phyloP scores from a whole-genome alignment of 2,888 invertebrate species.

The Ectemnius continuus region DNA sequence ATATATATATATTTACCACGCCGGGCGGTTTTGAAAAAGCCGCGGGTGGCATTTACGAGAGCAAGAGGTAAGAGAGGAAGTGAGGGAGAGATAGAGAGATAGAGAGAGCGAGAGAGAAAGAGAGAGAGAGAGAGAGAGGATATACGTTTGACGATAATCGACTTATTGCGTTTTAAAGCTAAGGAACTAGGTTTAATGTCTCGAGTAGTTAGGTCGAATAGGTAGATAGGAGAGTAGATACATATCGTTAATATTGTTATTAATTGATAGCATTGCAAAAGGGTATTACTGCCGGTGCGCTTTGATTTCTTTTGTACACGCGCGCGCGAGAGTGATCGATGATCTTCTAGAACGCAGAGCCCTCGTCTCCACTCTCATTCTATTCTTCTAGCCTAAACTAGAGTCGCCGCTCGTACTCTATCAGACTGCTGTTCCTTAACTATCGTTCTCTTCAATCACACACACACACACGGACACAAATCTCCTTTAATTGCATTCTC shows the following conservation, averaged over 20 bases:
- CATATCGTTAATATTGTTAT: slow-evolving; percentile 75
- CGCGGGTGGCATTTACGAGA: slow-evolving; percentile 11
- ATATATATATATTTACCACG: slow-evolving; percentile 62
- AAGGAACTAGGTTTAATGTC: slow-evolving; percentile 71
- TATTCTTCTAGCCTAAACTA: not conserved
- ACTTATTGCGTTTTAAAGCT: slow-evolving; percentile 62
- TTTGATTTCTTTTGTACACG: slow-evolving; percentile 67
- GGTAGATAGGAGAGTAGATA: slow-evolving; percentile 66
- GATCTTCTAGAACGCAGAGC: not conserved
- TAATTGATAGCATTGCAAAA: slow-evolving; percentile 71
- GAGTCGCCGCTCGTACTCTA: slow-evolving; percentile 1
- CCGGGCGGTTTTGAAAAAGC: slow-evolving; percentile 44
- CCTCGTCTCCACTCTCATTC: not conserved
- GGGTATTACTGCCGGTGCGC: slow-evolving; percentile 68
- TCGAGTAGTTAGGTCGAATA: slow-evolving; percentile 63
- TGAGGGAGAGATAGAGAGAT: slow-evolving; percentile 20
- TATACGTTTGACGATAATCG: slow-evolving; percentile 5
- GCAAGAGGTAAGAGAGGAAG: not conserved
- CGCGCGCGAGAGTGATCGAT: not conserved
- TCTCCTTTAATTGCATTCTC: not conserved
- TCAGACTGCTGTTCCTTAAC: not conserved
- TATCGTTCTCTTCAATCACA: not conserved
- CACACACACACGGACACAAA: not conserved
- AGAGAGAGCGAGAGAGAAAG: slow-evolving; percentile 10
- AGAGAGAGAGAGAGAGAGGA: slow-evolving; percentile 21